Evolutionary conservation across 2,888 invertebrate genomes (phyloP).

Genomic region (Ptilodon capucinus): DNA sequence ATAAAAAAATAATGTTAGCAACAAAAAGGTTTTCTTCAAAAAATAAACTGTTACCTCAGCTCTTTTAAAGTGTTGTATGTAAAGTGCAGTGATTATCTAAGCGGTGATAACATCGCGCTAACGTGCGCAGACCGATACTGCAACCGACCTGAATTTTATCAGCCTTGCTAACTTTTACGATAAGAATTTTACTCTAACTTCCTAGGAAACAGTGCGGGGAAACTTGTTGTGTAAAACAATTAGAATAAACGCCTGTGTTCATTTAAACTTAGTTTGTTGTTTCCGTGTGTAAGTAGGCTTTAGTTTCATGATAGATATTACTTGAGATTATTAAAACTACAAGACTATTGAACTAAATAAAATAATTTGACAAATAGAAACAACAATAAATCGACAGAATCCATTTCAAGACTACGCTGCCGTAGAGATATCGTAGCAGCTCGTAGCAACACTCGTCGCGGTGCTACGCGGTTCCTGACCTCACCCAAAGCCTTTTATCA

Average conservation of each 20-base stretch:
- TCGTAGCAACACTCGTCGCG: constrained; percentile 35
- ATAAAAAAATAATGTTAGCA: too few species aligned
- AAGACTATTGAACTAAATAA: constrained; percentile 3
- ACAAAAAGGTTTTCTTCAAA: background rate
- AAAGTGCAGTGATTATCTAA: background rate
- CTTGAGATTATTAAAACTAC: background rate
- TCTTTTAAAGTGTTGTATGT: background rate
- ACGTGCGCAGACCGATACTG: background rate
- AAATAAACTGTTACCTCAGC: background rate
- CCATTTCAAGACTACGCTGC: constrained; percentile 22
- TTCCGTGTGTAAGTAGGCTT: too few species aligned
- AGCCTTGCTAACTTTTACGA: background rate
- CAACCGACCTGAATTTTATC: background rate
- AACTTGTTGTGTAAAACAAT: background rate
- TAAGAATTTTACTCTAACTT: background rate
- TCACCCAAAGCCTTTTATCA: constrained; percentile 32
- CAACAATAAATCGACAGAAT: constrained; percentile 23
- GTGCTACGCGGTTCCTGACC: constrained; percentile 32
- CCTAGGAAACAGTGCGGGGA: background rate
- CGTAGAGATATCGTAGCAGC: constrained; percentile 30
- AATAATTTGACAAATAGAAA: constrained; percentile 10
- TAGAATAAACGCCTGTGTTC: background rate
- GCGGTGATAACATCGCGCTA: background rate
- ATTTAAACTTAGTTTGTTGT: background rate
- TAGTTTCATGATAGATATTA: background rate